Base-by-base conservation (phyloP, 2,113 vertebrate genomes). In the Clinocottus analis region DNA sequence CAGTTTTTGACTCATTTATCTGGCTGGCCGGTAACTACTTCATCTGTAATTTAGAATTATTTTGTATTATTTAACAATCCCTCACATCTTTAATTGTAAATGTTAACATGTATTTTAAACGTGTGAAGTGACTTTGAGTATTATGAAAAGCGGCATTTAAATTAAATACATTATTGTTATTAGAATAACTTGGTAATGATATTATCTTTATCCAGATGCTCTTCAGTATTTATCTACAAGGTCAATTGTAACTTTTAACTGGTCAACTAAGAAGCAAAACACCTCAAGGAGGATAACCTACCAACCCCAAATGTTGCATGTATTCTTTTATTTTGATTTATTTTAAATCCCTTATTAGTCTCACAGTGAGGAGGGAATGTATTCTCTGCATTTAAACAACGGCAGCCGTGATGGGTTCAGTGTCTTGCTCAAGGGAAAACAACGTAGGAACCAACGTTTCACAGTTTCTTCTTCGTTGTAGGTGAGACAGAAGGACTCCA, bases 381-480 rank as follows among this genome's bases (percentile, higher is more conserved):
- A 31, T 31, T 31, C 29, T 31, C 29, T 31, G 29, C 29, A 31
- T 31, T 31, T 31, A n/a, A n/a, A n/a, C 29, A 31, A 31, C 29
- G 2, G 2, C 4, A 31, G 29, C 4, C 2, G 4, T 31, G 2
- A 31, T 31, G 29, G 29, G 29, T 31, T 31, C 29, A 31, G 29
- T 31, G 29, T 31, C 29, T n/a, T n/a, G n/a, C n/a, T 43, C 5
- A 19, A 7, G 4, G 59, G 29, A 53, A 23, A 12, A 55, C n/a
- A 45, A 25, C 19, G 13, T 13, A 11, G 39, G 39, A 41, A 43
- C 1, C n/a, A 33, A 11, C 27, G 1, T 13, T 5, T 23, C n/a
- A 51, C 4, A 2, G 27, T 62, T 41, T 65, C 5, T 35, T 37
- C 9, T 63, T 82, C 14, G 84, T 64, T 76, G 7, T n/a, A 89